Conservation (phyloP, 2,888 invertebrate species). For the Ornithoptera priamus region DNA sequence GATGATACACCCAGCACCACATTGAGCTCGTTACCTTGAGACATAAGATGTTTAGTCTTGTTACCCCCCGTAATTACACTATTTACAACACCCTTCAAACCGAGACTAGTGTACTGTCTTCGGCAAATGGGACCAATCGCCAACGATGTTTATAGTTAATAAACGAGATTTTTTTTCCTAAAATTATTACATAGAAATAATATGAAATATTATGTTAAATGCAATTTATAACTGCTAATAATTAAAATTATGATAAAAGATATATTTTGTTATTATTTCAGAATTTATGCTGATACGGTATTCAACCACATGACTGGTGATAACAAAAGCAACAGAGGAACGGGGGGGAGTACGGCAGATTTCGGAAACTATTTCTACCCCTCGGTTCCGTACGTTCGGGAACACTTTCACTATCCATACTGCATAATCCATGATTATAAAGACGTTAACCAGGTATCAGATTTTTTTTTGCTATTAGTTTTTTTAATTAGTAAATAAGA, state of each 20-base stretch:
- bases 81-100: no score
- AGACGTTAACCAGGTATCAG: conserved; percentile 72
- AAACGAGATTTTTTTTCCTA: no score
- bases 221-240: not conserved
- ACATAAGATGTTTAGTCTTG: no score
- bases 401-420: conserved; percentile 78
- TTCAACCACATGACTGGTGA: conserved; percentile 88
- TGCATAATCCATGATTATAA: conserved; percentile 72
- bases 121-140: no score
- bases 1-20: no score
- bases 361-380: conserved; percentile 68
- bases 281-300: conserved; percentile 87
- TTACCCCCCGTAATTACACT: no score
- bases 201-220: not conserved
- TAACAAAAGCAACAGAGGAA: conserved; percentile 70
- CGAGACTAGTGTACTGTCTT: no score
- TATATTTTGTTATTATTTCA: conserved; percentile 35
- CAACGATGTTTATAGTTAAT: no score
- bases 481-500: not conserved
- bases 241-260: not conserved
- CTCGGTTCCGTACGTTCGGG: conserved; percentile 75
- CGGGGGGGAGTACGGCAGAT: conserved; percentile 79
- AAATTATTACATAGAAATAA: not conserved
- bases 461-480: not conserved
- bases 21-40: no score